These are phyloP conservation scores for Mesoclemmys tuberculata DNA, from an alignment of 2,113 vertebrate species.

Conservation along the genomic window DNA sequence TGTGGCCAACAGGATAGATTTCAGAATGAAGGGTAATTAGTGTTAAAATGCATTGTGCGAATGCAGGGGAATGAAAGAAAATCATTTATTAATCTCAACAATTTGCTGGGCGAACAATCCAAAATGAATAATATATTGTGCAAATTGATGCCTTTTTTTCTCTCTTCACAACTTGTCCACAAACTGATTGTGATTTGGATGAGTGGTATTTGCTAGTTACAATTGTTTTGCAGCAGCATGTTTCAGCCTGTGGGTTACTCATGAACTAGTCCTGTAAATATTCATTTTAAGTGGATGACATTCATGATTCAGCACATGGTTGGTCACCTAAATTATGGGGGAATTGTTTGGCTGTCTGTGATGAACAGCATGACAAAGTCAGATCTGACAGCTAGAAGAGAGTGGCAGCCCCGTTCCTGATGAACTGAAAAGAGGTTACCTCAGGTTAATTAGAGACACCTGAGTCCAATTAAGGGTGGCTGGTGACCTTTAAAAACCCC, in stretches of 20 bases:
- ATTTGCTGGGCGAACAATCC: constrained; percentile 40
- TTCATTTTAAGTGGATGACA: not conserved
- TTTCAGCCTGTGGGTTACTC: not conserved
- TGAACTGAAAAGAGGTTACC: too few species aligned
- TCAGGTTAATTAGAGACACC: too few species aligned
- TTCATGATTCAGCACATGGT: not conserved
- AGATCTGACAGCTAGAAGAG: too few species aligned
- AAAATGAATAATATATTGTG: constrained; percentile 53
- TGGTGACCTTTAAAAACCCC: too few species aligned
- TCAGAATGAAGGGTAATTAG: not conserved
- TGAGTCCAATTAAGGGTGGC: too few species aligned
- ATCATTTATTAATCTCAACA: constrained; percentile 32
- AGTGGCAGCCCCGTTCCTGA: too few species aligned
- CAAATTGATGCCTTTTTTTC: constrained; percentile 18
- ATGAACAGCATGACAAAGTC: too few species aligned
- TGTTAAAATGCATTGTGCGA: not conserved
- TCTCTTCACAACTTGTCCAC: not conserved
- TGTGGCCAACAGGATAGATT: constrained; percentile 50
- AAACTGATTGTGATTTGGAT: not conserved
- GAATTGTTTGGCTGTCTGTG: not conserved
- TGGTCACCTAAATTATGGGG: not conserved
- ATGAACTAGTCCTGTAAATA: not conserved
- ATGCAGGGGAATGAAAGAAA: constrained; percentile 33
- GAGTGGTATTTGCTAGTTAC: not conserved
- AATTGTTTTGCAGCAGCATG: not conserved